A percentile compares a stretch with the other conserved stretches of the same genome.
These are phyloP conservation scores for Macaca fascicularis DNA, from an alignment of 2,113 vertebrate species.

Conservation along the genomic window T2T-MFA8v1.1 NC_088386.1:88080501-88081000, in stretches of 20 bases:
- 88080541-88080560: neutral
- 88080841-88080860: neutral
- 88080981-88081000: slow-evolving; percentile 49
- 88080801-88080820: slow-evolving; percentile 22
- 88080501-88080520: neutral
- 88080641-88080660: neutral
- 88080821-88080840: slow-evolving; percentile 23
- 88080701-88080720: neutral
- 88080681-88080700: too few species aligned
- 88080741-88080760: neutral
- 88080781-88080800: neutral
- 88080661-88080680: neutral
- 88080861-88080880: slow-evolving; percentile 19
- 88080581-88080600: neutral
- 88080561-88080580: slow-evolving; percentile 7
- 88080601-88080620: neutral
- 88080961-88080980: neutral
- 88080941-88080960: slow-evolving; percentile 76
- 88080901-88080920: slow-evolving; percentile 65
- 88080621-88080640: neutral
- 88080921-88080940: slow-evolving; percentile 66
- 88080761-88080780: neutral
- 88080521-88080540: neutral
- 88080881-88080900: slow-evolving; percentile 66
- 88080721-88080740: neutral